Evolutionary conservation across 2,113 vertebrate species (phyloP), one percentile per base, ranked within the genome.

Genomic region (Hiodon tergisus): DNA sequence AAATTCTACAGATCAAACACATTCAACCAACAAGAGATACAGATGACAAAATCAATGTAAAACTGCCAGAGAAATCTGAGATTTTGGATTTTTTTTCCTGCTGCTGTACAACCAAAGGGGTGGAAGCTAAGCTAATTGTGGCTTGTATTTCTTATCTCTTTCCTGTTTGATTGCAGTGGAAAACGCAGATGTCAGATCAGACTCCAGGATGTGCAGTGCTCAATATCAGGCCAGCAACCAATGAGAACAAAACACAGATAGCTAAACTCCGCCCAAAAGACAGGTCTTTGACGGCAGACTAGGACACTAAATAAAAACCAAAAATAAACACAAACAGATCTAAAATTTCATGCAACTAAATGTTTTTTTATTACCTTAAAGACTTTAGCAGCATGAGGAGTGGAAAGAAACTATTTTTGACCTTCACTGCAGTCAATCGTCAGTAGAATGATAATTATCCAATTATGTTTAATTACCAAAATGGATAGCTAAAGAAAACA

Each of bases 261-360:
- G 72, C 53, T 72, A 10, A 59, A 9, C 17, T 9, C 54, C 51
- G 48, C 13, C 66, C 73, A 50, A 13, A 60, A 16, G 46, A 7
- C 11, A 14, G 13, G 13, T 59, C 11, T 57, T 9, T 59, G 47
- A 50, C 55, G 52, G 50, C 60, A 62, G n/a, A n/a, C n/a, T 62
- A 50, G 4, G 50, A 62, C 58, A 53, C 47, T 70, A 60, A 71
- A 48, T 51, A 78, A 9, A 65, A 69, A 46, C 52, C 13, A 60
- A 54, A 76, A 46, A 69, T 69, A 70, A 6, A 53, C 5, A 72
- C 6, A 67, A 68, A 7, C 14, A 54, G 46, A 60, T 60, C 65
- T 50, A 67, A 31, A 16, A 11, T 4, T 13, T 13, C 65, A 13
- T 31, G 47, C 13, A 14, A 67, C 11, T 66, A 13, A 31, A 31